Evolutionary conservation across 2,113 vertebrate genomes (phyloP).

Genomic region (Tupaia chinensis): DNA sequence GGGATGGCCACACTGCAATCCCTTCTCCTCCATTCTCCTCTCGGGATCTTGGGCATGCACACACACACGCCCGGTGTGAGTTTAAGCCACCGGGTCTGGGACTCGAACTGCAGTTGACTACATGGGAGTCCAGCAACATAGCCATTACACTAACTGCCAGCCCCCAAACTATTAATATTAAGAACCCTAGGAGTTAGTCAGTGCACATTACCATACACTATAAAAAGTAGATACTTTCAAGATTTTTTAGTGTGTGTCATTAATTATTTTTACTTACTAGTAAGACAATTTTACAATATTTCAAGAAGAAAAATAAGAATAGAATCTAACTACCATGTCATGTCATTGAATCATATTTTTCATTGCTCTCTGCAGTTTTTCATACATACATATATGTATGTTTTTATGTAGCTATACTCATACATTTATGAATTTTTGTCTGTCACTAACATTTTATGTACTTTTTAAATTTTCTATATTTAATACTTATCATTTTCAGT

Average conservation of each 20-base stretch:
- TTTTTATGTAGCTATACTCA: neutral
- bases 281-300: neutral
- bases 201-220: neutral
- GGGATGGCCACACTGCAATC: too few species aligned
- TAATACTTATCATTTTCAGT: neutral
- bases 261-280: neutral
- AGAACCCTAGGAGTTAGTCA: neutral
- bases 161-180: neutral
- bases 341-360: neutral
- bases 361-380: neutral
- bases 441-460: neutral
- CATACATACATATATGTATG: neutral
- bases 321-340: neutral
- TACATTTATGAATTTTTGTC: neutral
- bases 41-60: too few species aligned
- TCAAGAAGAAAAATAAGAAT: neutral
- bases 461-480: neutral
- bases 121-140: too few species aligned
- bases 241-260: neutral
- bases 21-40: too few species aligned
- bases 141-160: too few species aligned
- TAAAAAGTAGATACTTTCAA: neutral
- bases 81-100: too few species aligned
- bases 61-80: too few species aligned
- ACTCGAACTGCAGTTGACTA: too few species aligned